Conservation (phyloP, 2,888 invertebrate species). For the Norana najaformis region DNA sequence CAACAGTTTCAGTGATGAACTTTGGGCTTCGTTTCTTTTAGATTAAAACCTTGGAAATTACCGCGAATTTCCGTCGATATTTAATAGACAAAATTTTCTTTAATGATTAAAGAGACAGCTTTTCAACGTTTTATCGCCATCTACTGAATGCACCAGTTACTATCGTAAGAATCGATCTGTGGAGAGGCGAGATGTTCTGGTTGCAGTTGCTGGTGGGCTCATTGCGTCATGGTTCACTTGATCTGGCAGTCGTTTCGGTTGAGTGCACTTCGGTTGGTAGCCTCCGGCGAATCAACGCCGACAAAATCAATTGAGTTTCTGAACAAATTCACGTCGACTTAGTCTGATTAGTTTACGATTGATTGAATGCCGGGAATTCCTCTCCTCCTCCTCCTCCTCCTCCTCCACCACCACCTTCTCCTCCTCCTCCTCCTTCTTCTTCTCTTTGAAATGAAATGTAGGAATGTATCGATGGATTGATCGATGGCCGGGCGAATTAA, state of each 20-base stretch:
- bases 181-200: neutral
- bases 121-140: neutral
- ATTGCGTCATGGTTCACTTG: neutral
- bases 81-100: too few relatives aligned
- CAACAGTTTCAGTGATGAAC: too few relatives aligned
- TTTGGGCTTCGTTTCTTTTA: too few relatives aligned
- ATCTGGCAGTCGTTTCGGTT: neutral
- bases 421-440: neutral
- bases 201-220: neutral
- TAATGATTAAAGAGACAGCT: neutral
- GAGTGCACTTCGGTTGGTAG: neutral
- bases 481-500: neutral
- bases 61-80: too few relatives aligned
- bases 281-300: neutral
- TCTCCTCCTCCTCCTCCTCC: neutral
- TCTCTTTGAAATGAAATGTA: too few relatives aligned
- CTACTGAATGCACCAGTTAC: neutral
- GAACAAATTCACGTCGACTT: neutral
- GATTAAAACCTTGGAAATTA: too few relatives aligned
- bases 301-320: neutral
- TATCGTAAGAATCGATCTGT: neutral
- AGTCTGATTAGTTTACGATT: neutral
- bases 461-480: neutral
- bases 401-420: neutral
- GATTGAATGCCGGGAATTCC: neutral